Conservation (phyloP, 2,888 invertebrate species). For the Tricholauxania praeusta region DNA sequence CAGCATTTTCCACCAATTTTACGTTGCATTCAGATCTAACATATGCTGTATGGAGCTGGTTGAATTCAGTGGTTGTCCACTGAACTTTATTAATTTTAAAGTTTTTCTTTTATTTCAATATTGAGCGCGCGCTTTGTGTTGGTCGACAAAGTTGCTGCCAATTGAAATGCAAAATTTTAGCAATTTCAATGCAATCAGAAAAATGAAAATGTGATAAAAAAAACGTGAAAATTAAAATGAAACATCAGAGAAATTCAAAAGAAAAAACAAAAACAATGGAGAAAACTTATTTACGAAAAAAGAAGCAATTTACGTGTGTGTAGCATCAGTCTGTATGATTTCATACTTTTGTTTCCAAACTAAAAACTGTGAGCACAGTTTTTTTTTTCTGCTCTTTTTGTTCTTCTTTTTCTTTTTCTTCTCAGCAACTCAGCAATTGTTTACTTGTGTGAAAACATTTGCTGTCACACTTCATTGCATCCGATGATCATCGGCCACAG, state of each 20-base stretch:
- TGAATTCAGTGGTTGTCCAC: not conserved
- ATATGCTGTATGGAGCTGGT: slow-evolving; percentile 14
- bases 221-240: not conserved
- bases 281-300: too few relatives aligned
- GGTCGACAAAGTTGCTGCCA: slow-evolving; percentile 18
- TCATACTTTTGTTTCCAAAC: slow-evolving; percentile 4
- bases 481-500: slow-evolving; percentile 47
- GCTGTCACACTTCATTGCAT: slow-evolving; percentile 45
- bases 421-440: slow-evolving; percentile 36
- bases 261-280: not conserved
- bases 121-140: not conserved
- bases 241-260: not conserved
- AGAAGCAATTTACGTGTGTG: not conserved
- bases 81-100: slow-evolving; percentile 23
- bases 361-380: not conserved
- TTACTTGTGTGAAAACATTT: slow-evolving; percentile 52
- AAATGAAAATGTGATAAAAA: not conserved
- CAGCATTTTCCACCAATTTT: not conserved
- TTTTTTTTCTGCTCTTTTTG: not conserved
- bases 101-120: not conserved
- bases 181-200: slow-evolving; percentile 12
- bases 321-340: not conserved
- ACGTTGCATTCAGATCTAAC: not conserved
- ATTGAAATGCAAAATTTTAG: slow-evolving; percentile 14
- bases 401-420: too few relatives aligned